These are phyloP conservation scores for Ypsolopha sequella DNA, from an alignment of 2,888 invertebrate species.

Conservation along the genomic window DNA sequence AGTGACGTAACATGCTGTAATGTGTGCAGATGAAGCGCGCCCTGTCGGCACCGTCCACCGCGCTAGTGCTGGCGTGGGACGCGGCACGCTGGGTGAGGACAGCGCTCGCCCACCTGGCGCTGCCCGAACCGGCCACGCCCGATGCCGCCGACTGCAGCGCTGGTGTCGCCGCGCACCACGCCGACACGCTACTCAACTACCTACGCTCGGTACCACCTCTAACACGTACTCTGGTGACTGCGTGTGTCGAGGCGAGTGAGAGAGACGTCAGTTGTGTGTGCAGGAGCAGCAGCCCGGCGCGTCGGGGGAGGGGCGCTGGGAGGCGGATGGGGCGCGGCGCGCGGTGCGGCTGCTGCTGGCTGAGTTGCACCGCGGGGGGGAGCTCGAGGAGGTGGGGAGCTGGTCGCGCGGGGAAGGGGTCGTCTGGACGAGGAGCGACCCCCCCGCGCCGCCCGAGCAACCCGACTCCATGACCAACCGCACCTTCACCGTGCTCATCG, in stretches of 20 bases:
- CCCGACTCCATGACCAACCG: slow-evolving; percentile 47
- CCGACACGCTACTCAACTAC: slow-evolving; percentile 53
- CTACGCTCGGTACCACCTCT: slow-evolving; percentile 29
- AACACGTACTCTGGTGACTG: not conserved
- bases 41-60: slow-evolving; percentile 20
- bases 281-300: slow-evolving; percentile 24
- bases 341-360: slow-evolving; percentile 30
- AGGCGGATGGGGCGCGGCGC: slow-evolving; percentile 31
- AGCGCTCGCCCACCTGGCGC: slow-evolving; percentile 20
- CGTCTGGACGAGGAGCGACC: slow-evolving; percentile 16
- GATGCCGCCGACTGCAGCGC: slow-evolving; percentile 21
- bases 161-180: slow-evolving; percentile 44
- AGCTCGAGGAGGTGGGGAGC: slow-evolving; percentile 27
- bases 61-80: slow-evolving; percentile 33
- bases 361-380: slow-evolving; percentile 43
- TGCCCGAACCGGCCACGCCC: slow-evolving; percentile 7
- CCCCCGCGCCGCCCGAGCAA: slow-evolving; percentile 22
- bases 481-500: slow-evolving; percentile 50
- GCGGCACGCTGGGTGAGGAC: slow-evolving; percentile 15
- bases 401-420: slow-evolving; percentile 21
- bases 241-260: not conserved
- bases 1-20: slow-evolving; percentile 14
- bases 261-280: slow-evolving; percentile 11
- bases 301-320: slow-evolving; percentile 24
- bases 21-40: slow-evolving; percentile 11